Evolutionary conservation across 2,113 vertebrate genomes (phyloP), one percentile per base, ranked within the genome.

Genomic region (Hippocampus guttulatus): DNA sequence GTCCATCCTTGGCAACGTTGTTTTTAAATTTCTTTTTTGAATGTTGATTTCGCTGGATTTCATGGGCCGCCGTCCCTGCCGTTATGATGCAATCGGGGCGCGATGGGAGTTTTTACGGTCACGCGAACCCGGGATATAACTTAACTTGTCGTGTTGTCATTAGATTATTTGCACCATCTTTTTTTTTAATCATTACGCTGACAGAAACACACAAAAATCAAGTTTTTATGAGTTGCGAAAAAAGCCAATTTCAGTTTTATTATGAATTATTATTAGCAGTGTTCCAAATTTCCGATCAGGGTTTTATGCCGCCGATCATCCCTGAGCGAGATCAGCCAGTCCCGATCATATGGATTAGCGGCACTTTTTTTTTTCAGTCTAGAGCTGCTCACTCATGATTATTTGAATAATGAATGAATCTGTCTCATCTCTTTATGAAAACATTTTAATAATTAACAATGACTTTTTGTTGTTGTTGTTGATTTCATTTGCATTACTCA

Each of bases 21-120:
- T 25, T 65, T 47, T 16, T 47, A 6, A 5, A 47, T 65, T 23
- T 25, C n/a, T 23, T 65, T 9, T 47, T 47, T 14, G 20, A 25
- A 65, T 47, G n/a, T 9, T 25, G 14, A 47, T 45, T 25, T 25
- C 6, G 41, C n/a, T 25, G 63, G n/a, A 51, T 65, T 81, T 84
- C 75, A 76, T 74, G 75, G 74, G 80, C 70, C 65, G 12, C 71
- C 67, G 72, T 38, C 71, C 75, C 70, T 52, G 58, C 51, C 70
- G 80, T 49, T 71, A 70, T 78, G 47, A 75, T 69, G 65, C 33
- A n/a, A 11, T 63, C 25, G 0, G 54, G 33, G 43, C 54, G 27
- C 54, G 57, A 58, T 52, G 33, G 33, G 63, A 64, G 43, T 61
- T 65, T 83, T 80, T 70, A 73, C 25, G 47, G 68, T 25, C 11